Base-by-base conservation (phyloP, 2,113 vertebrate species). In the Sander vitreus region DNA sequence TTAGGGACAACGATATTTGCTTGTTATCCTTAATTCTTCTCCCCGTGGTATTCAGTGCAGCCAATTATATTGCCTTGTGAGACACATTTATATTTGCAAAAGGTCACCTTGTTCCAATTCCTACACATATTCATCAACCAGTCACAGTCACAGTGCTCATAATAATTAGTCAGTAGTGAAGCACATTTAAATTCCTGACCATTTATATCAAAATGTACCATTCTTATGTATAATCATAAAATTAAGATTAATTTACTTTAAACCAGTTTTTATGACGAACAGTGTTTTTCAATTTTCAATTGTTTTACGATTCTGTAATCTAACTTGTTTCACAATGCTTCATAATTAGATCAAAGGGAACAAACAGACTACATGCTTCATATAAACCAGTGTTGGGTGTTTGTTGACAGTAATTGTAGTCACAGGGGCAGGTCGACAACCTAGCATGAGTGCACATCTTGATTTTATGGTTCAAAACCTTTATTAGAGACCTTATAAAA, bases 1-100 rank as follows among this genome's bases (percentile, higher is more conserved):
- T 87, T 70, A 71, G 80, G 76, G 78, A 87, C 73, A 63, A 74
- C 64, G 75, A 85, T 88, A 90, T 86, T 88, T 86, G 84, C 90
- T 89, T 91, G 87, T 91, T 91, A 86, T 76, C 74, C 53, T 91
- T 95, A 95, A 95, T 93, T 92, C 86, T 92, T 89, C 85, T 93
- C 92, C 91, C 90, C 1, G 13, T 77, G 82, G 87, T 83, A 80
- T 92, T 89, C 67, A 77, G 65, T 43, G 73, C 51, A 88, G 88
- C 88, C 91, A 93, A 94, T 94, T 94, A 92, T 62, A 89, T 72
- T 27, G 73, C 92, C 87, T 89, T 89, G 81, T 80, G 76, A 81
- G 83, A 89, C 86, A 90, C 86, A 88, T 91, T 91, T 92, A 83
- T 84, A 83, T 84, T 86, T 78, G 84, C 80, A 84, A 94, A 94